phyloP scores from a whole-genome alignment of 2,797 vertebrate species.

The Myiotriccus ornatus region DNA sequence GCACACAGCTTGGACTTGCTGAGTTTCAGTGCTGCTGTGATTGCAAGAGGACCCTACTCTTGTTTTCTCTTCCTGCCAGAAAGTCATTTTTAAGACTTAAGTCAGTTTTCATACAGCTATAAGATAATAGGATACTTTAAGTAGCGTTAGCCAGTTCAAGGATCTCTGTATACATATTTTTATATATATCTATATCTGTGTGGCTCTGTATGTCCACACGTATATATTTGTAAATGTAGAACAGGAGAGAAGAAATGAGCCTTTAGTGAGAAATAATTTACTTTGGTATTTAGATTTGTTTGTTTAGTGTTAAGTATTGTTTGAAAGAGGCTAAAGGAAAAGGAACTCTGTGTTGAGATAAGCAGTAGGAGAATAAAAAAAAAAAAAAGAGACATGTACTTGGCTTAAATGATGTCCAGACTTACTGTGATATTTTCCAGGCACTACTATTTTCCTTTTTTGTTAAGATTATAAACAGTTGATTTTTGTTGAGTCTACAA shows the following conservation, averaged over 20 bases:
- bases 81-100: neutral
- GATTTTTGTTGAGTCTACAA: constrained; percentile 33
- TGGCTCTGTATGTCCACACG: fast-evolving
- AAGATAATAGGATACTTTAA: neutral
- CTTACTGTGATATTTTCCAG: constrained; percentile 41
- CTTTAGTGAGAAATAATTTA: constrained; percentile 60
- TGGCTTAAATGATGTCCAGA: constrained; percentile 42
- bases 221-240: neutral
- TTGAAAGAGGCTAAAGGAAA: constrained; percentile 65
- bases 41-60: neutral
- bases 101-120: neutral
- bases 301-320: constrained; percentile 68
- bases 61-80: neutral
- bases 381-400: neutral
- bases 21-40: neutral
- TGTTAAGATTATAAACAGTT: neutral
- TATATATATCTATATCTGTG: fast-evolving
- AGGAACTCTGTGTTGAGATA: constrained; percentile 70
- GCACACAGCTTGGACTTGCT: neutral
- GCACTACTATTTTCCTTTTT: constrained; percentile 38
- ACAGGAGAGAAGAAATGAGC: neutral
- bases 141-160: neutral
- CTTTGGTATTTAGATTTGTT: constrained; percentile 57
- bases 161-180: fast-evolving
- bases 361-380: constrained; percentile 44